Conservation (phyloP, 2,888 invertebrate genomes). For the Papilio demoleus region DNA sequence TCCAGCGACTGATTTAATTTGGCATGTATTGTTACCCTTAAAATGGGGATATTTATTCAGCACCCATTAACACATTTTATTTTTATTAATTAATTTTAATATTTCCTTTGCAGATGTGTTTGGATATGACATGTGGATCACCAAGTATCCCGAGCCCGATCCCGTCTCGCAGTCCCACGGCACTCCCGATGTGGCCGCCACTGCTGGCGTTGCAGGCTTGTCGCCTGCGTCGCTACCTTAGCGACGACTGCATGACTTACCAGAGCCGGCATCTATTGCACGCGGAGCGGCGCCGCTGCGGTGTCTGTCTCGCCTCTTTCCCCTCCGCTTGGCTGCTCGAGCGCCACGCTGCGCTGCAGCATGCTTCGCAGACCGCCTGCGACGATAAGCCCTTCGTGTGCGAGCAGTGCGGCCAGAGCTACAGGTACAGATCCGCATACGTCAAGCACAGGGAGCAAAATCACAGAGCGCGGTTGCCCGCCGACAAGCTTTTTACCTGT, state of each 20-base stretch:
- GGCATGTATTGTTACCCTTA: not conserved
- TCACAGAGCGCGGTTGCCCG: conserved; percentile 92
- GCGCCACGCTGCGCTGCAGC: conserved; percentile 93
- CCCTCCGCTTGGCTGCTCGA: conserved; percentile 94
- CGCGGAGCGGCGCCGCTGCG: conserved; percentile 85
- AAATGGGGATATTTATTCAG: not conserved
- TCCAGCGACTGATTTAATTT: too few species aligned
- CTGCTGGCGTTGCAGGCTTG: conserved; percentile 77
- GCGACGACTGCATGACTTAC: conserved; percentile 79
- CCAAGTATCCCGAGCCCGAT: conserved; percentile 65
- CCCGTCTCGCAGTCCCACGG: conserved; percentile 67
- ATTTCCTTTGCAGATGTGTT: conserved; percentile 71
- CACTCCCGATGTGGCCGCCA: conserved; percentile 77
- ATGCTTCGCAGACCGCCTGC: conserved; percentile 85
- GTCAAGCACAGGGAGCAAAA: conserved; percentile 92
- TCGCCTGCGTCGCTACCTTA: conserved; percentile 77
- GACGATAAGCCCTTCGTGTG: conserved; percentile 96
- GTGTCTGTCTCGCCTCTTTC: conserved; percentile 93
- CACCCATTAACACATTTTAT: not conserved
- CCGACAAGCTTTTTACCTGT: conserved; percentile 95
- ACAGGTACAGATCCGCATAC: conserved; percentile 92
- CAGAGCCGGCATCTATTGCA: conserved; percentile 68
- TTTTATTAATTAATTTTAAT: conserved; percentile 17
- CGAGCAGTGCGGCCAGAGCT: conserved; percentile 95
- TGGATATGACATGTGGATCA: conserved; percentile 73